Evolutionary conservation across 2,888 invertebrate genomes (phyloP).

Genomic region (Saturnia pavonia): DNA sequence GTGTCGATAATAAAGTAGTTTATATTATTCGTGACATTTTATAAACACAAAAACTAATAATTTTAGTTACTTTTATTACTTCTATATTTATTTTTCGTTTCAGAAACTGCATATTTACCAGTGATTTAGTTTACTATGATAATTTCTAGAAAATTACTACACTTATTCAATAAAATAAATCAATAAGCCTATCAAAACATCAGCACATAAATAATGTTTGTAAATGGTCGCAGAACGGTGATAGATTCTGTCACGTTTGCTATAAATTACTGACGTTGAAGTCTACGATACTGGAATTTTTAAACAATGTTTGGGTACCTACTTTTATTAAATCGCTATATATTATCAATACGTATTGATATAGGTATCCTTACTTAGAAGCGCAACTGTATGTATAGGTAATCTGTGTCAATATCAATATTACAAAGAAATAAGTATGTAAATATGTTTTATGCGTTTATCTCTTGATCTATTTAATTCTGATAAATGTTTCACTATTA

Average conservation of each 20-base stretch:
- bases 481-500: not conserved
- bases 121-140: not conserved
- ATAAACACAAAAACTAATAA: no score
- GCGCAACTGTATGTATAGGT: no score
- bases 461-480: not conserved
- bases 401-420: no score
- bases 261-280: slow-evolving; percentile 9
- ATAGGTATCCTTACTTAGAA: not conserved
- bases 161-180: not conserved
- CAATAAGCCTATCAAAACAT: not conserved
- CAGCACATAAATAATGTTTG: not conserved
- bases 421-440: not conserved
- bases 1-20: no score
- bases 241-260: slow-evolving; percentile 16
- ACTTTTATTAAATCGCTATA: not conserved
- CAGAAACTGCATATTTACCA: not conserved
- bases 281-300: slow-evolving; percentile 11
- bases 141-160: not conserved
- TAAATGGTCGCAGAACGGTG: not conserved
- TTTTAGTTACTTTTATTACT: no score
- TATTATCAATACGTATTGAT: not conserved
- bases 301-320: not conserved
- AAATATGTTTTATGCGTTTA: not conserved
- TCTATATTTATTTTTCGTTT: no score
- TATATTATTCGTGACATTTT: no score